Evolutionary conservation across 2,113 vertebrate species (phyloP), one percentile per base, ranked within the genome.

Genomic region (Petaurus breviceps): DNA sequence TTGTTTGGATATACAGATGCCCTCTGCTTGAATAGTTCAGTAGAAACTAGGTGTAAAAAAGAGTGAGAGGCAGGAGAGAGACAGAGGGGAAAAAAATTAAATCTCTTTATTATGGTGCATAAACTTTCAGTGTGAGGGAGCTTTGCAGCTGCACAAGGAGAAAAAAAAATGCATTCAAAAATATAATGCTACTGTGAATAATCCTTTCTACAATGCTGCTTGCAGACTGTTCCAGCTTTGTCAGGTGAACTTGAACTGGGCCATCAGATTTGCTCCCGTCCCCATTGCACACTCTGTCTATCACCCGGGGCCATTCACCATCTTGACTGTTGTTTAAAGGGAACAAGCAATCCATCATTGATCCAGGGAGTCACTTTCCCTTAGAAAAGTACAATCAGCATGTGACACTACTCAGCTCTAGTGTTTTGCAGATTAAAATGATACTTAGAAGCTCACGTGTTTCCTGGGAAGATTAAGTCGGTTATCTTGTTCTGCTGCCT

Each of bases 181-280:
- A 98, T 95, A 98, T 98, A 98, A 98, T 98, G 98, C 98, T 90
- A 97, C 98, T 98, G 98, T 98, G 99, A 98, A 99, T 99, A 99
- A 99, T 99, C 99, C 98, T 98, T 98, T 98, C 98, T 96, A 97
- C 53, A 97, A 97, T n/a, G 95, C 96, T 98, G 98, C 98, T 97
- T 91, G 92, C 98, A 98, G 97, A 97, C 98, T 94, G 98, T 98
- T 95, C 96, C 97, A 97, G 98, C 98, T 99, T 98, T 99, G 99
- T 99, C 98, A 99, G 99, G 99, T 99, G 99, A 99, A 98, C 98
- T 98, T 98, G 98, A 98, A 98, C 98, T 11, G 93, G 98, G 97
- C 98, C 98, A 90, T 98, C 98, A 95, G 98, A 96, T 98, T 97
- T 98, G 98, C 97, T 92, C 98, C 94, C 47, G 8, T 97, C 97